Evolutionary conservation across 2,797 vertebrate species (phyloP).

Genomic region (Alosa sapidissima): DNA sequence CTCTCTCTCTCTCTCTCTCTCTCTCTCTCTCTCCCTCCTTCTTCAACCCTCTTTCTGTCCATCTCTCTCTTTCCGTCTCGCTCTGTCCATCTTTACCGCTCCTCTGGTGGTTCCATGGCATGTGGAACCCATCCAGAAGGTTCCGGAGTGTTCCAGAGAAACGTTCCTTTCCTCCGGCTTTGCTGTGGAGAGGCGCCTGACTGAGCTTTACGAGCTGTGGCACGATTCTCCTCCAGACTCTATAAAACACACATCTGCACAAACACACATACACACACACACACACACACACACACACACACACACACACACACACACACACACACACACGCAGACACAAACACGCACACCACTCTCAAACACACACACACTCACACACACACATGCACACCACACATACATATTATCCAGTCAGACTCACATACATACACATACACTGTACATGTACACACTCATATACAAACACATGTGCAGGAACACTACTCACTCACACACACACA

Average conservation of each 20-base stretch:
- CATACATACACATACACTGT: background rate
- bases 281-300: conserved; percentile 24
- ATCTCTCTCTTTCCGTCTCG: conserved; percentile 2
- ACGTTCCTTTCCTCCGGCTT: conserved; percentile 33
- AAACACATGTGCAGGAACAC: background rate
- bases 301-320: conserved; percentile 15
- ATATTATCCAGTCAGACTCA: background rate
- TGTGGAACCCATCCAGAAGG: background rate
- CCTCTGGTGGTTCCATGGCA: background rate
- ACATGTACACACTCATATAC: background rate
- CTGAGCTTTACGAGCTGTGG: background rate
- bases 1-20: conserved; percentile 3
- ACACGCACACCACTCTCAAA: background rate
- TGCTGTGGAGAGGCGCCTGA: conserved; percentile 12
- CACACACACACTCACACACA: conserved; percentile 16
- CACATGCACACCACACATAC: background rate
- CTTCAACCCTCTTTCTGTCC: background rate
- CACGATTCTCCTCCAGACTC: background rate
- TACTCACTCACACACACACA: conserved; percentile 8
- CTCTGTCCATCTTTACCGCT: conserved; percentile 29
- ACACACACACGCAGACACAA: background rate
- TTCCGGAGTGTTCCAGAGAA: background rate
- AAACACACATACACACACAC: conserved; percentile 30
- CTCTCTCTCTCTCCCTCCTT: background rate
- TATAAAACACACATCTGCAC: conserved; percentile 3